Evolutionary conservation across 2,888 invertebrate genomes (phyloP), one percentile per base, ranked within the genome.

Genomic region (Epistrophe eligans): DNA sequence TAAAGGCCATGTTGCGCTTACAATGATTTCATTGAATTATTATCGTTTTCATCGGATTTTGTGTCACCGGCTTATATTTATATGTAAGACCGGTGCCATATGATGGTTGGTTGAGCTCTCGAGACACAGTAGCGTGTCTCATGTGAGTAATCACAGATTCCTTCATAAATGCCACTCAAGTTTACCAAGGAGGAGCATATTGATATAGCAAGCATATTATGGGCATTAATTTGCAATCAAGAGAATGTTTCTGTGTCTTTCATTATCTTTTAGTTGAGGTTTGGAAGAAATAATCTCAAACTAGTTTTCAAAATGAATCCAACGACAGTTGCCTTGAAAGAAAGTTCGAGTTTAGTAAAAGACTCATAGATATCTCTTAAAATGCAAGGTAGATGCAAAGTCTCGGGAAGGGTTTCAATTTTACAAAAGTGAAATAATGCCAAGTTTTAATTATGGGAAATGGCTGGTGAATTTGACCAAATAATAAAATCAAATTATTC

Each of bases 101-200:
- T 87, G 85, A 60, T 43, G 24, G 43, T 45, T 64, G 28, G 55
- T 55, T 24, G 1, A 6, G 1, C 11, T 7, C 8, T 52, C 7
- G 6, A 28, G 28, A 13, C 35, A 50, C 11, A 45, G 64, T 79
- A 79, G 83, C 82, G 83, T 87, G 77, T 74, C 60, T 79, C 83
- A 45, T 62, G 35, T 38, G 66, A 70, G 43, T 71, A 58, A 85
- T 85, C 77, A 77, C 19, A 79, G 85, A 85, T 85, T 85, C 85
- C 70, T 77, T 85, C 85, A 85, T 85, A 85, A 85, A 85, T 85
- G 85, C 82, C 85, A 85, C 62, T 85, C 85, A 85, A 79, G 48
- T 67, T 73, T 24, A 17, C 15, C 62, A 67, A 70, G 62, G 80
- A 81, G 66, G 77, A 66, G 17, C 70, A 84, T 58, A 58, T 24